Percentiles rank a stretch among this genome's conserved stretches.
Evolutionary conservation across 2,113 vertebrate genomes (phyloP).

Genomic region (Pseudorhombus dupliciocellatus): DNA sequence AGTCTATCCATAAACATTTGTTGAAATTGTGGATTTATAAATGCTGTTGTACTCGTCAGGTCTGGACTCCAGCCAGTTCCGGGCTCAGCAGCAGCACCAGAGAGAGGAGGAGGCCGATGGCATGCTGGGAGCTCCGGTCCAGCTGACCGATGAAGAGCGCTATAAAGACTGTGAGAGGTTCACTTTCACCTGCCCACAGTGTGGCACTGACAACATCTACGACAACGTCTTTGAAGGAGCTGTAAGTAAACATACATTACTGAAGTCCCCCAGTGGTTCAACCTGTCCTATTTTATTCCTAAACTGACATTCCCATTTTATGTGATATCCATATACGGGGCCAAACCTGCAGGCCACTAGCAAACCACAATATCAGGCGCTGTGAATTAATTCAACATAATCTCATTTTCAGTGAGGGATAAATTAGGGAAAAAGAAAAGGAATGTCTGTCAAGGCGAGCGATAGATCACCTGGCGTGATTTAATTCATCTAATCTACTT

Average conservation of each 20-base stretch:
- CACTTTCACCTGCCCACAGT: conserved; percentile 89
- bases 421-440: too few relatives aligned
- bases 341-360: too few relatives aligned
- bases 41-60: conserved; percentile 74
- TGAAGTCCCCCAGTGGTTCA: not conserved
- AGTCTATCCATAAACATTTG: not conserved
- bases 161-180: conserved; percentile 94
- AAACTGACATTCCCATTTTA: too few relatives aligned
- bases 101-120: conserved; percentile 92
- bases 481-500: too few relatives aligned
- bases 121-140: conserved; percentile 87
- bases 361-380: too few relatives aligned
- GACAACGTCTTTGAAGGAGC: conserved; percentile 91
- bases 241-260: conserved; percentile 81
- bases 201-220: conserved; percentile 92
- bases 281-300: too few relatives aligned
- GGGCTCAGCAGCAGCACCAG: conserved; percentile 88
- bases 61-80: conserved; percentile 93
- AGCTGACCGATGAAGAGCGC: conserved; percentile 95
- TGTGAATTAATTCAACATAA: too few relatives aligned
- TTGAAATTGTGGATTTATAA: not conserved
- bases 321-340: too few relatives aligned
- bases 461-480: too few relatives aligned
- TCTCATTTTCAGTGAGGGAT: too few relatives aligned
- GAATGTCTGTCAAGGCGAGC: too few relatives aligned